Conservation (phyloP, 2,888 invertebrate species). For the Diarsia dahlii region DNA sequence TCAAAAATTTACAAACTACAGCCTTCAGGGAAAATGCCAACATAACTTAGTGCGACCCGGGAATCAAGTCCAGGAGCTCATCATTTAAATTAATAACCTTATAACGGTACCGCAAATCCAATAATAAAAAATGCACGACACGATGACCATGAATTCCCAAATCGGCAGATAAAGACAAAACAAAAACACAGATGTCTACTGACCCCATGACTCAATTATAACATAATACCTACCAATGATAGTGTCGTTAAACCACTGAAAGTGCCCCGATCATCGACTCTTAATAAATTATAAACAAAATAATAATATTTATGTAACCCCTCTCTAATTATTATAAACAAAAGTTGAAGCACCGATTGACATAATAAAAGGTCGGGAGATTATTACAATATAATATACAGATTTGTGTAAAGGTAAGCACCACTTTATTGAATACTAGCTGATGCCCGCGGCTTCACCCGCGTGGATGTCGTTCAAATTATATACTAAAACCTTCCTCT, state of each 20-base stretch:
- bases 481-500: too few species aligned
- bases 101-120: not conserved
- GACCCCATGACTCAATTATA: slow-evolving; percentile 38
- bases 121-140: not conserved
- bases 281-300: slow-evolving; percentile 27
- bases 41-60: not conserved
- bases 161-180: slow-evolving; percentile 15
- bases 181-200: slow-evolving; percentile 19
- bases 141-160: not conserved
- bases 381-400: not conserved
- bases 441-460: too few species aligned
- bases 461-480: too few species aligned
- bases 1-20: too few species aligned
- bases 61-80: not conserved
- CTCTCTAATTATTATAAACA: slow-evolving; percentile 23
- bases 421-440: not conserved
- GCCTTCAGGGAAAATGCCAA: too few species aligned
- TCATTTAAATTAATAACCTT: not conserved
- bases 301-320: slow-evolving; percentile 54
- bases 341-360: slow-evolving; percentile 61
- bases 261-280: slow-evolving; percentile 59
- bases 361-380: slow-evolving; percentile 38
- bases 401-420: not conserved
- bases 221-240: slow-evolving; percentile 26
- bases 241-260: slow-evolving; percentile 54